A percentile compares a stretch with the other conserved stretches of the same genome.
These are phyloP conservation scores for Pyrrhosoma nymphula DNA, from an alignment of 2,888 invertebrate genomes.

Conservation along the genomic window DNA sequence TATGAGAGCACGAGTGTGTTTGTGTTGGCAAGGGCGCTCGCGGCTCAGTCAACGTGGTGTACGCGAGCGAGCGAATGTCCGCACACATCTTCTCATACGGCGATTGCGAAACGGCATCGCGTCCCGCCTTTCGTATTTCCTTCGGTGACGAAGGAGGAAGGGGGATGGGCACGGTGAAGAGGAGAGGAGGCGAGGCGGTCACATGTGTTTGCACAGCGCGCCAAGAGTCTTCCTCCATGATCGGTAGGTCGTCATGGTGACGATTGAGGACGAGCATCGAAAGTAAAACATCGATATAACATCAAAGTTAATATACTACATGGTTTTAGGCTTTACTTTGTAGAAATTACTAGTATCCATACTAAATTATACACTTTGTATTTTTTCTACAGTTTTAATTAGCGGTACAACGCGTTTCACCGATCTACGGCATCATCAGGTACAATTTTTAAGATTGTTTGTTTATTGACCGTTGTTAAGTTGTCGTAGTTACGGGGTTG, in stretches of 20 bases:
- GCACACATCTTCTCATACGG: neutral
- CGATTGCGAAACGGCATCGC: neutral
- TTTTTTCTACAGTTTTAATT: too few relatives aligned
- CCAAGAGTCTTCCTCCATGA: neutral
- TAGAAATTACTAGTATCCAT: too few relatives aligned
- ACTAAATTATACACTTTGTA: too few relatives aligned
- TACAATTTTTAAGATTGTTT: too few relatives aligned
- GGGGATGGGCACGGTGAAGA: neutral
- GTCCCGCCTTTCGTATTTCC: neutral
- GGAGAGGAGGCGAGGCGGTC: neutral
- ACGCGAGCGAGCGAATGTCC: slow-evolving; percentile 2
- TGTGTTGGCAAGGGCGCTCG: neutral
- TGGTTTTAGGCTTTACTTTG: too few relatives aligned
- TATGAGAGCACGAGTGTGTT: neutral
- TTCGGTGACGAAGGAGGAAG: neutral
- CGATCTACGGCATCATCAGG: too few relatives aligned
- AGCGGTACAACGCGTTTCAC: too few relatives aligned
- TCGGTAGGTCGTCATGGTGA: neutral
- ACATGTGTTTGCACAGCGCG: neutral
- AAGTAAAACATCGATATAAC: too few relatives aligned
- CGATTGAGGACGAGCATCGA: too few relatives aligned
- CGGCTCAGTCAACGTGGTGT: neutral
- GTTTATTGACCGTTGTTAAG: too few relatives aligned
- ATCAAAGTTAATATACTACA: too few relatives aligned
- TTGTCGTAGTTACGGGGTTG: too few relatives aligned